Conservation (phyloP, 2,113 vertebrate species). For the Elaphurus davidianus region DNA sequence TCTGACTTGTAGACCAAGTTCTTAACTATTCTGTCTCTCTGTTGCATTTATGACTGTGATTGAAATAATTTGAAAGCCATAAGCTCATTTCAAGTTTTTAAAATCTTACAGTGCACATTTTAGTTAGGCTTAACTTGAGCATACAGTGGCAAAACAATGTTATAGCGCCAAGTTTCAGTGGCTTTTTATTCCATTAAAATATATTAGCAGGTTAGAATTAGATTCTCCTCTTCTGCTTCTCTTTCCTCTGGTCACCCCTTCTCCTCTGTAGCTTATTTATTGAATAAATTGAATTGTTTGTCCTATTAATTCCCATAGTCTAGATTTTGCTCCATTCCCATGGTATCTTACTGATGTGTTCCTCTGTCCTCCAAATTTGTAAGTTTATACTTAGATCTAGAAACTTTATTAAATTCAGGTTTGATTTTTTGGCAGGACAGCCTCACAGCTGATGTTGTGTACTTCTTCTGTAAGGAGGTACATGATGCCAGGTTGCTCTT, state of each 20-base stretch:
- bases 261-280: not conserved
- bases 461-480: not conserved
- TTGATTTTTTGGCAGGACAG: not conserved
- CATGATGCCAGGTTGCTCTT: not conserved
- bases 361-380: not conserved
- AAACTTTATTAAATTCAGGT: not conserved
- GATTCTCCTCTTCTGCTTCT: not conserved
- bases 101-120: not conserved
- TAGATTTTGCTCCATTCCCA: not conserved
- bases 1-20: not conserved
- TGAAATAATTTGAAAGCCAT: not conserved
- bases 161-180: not conserved
- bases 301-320: not conserved
- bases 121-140: not conserved
- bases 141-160: not conserved
- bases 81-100: not conserved
- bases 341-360: not conserved
- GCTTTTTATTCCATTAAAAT: not conserved
- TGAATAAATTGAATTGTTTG: not conserved
- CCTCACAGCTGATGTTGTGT: not conserved
- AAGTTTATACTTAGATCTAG: not conserved
- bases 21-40: not conserved
- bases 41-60: not conserved
- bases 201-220: not conserved
- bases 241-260: not conserved